Percentiles rank a stretch among this genome's conserved stretches.
These are phyloP conservation scores for Smittia sp. DNA, from an alignment of 2,888 invertebrate genomes.

Conservation along the genomic window DNA sequence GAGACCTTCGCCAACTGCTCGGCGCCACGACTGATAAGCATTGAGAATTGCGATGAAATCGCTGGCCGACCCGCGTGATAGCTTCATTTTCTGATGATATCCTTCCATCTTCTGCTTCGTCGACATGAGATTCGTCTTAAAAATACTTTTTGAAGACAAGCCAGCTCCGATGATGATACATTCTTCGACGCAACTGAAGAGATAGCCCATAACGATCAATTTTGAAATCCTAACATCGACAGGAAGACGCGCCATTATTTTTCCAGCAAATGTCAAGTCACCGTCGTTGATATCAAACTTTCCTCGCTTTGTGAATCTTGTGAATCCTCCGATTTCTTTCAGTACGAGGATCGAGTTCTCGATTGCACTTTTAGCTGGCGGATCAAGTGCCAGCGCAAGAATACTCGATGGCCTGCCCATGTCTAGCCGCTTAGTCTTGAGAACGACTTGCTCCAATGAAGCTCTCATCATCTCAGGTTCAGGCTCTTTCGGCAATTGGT, in stretches of 20 bases:
- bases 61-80: slow-evolving; percentile 76
- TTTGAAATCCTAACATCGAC: slow-evolving; percentile 79
- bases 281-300: slow-evolving; percentile 67
- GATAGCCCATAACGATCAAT: slow-evolving; percentile 80
- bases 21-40: slow-evolving; percentile 76
- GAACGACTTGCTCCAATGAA: slow-evolving; percentile 75
- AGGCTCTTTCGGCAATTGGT: slow-evolving; percentile 57
- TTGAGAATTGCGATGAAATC: slow-evolving; percentile 80
- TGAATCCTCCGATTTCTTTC: slow-evolving; percentile 80
- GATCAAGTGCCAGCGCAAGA: slow-evolving; percentile 79
- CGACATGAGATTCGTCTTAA: slow-evolving; percentile 52
- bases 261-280: slow-evolving; percentile 81
- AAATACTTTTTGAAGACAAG: slow-evolving; percentile 76
- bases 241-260: slow-evolving; percentile 77
- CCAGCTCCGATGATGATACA: slow-evolving; percentile 84
- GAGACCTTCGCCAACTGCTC: slow-evolving; percentile 60
- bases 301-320: slow-evolving; percentile 57
- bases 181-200: slow-evolving; percentile 81
- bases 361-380: slow-evolving; percentile 83
- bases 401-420: slow-evolving; percentile 78
- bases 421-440: slow-evolving; percentile 77
- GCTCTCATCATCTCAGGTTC: slow-evolving; percentile 76
- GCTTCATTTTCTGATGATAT: slow-evolving; percentile 72
- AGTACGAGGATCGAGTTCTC: slow-evolving; percentile 76
- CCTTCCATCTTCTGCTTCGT: slow-evolving; percentile 67